Base-by-base conservation (phyloP, 92 coral and sea anemone genomes). In the Epizoanthus ramosus region DNA sequence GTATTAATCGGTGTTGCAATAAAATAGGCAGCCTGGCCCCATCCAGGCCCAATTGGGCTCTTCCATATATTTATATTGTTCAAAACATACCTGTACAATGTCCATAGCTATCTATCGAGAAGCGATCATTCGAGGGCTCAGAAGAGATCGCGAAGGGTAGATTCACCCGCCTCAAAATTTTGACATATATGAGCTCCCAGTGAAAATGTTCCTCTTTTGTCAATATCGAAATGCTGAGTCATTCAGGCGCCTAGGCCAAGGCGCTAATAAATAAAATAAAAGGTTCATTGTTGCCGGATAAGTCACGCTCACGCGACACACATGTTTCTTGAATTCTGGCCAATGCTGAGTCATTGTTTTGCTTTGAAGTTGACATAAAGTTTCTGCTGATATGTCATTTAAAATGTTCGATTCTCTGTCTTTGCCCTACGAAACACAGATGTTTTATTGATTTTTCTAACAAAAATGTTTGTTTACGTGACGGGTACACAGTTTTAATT, bases 141-240 rank as follows among this genome's bases (percentile, higher is more conserved):
- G 54, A 50, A 50, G 54, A 50, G 1, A 50, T 50, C 50, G 50
- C 10, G 10, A 43, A 43, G 43, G 79, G 41, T 47, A 73, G 60
- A 12, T 73, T 73, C 31, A 24, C 79, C 61, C 63, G 41, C 1
- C 16, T 17, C 63, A 73, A 23, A 21, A 23, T 72, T 73, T 73
- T 21, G 79, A 47, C 79, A 10, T 63, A 35, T 73, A 58, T 73
- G 79, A 73, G 79, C 79, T 73, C 79, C 79, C 24, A 52, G 58
- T 21, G 54, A 45, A 45, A 73, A 23, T 47, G 79, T 15, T 47
- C 79, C 16, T 73, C 24, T 70, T 73, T 73, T 25, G 61, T 37
- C 63, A 23, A 18, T 9, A 14, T 70, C 28, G 12, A 5, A 8
- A 24, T 43, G 75, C 75, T 70, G 56, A 39, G 75, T 70, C 75